These are phyloP conservation scores for Syngnathus rostellatus DNA, from an alignment of 2,797 vertebrate genomes.

Conservation along the genomic window DNA sequence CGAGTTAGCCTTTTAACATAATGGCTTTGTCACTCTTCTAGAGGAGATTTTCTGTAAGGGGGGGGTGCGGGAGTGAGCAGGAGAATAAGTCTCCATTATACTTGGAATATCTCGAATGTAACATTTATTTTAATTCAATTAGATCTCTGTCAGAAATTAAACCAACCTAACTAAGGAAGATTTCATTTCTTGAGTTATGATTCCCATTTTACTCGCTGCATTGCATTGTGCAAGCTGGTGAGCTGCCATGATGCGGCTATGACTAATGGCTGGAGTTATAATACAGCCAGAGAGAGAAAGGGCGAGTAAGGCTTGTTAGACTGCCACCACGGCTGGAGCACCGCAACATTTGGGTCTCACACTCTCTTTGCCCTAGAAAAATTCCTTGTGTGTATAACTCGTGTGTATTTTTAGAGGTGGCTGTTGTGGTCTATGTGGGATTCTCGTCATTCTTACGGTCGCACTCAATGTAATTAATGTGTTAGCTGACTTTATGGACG, in stretches of 20 bases:
- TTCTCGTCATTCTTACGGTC: not conserved
- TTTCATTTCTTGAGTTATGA: slow-evolving; percentile 2
- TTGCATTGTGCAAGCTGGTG: slow-evolving; percentile 46
- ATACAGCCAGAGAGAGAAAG: slow-evolving; percentile 23
- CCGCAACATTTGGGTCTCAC: slow-evolving; percentile 26
- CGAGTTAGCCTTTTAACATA: slow-evolving; percentile 55
- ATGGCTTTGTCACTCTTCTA: slow-evolving; percentile 46
- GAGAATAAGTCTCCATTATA: not conserved
- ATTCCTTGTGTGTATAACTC: not conserved
- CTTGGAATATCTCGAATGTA: not conserved
- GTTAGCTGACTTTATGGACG: not conserved
- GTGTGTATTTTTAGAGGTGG: slow-evolving; percentile 11
- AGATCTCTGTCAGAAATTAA: not conserved
- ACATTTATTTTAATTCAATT: not conserved
- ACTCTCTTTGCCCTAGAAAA: slow-evolving; percentile 18
- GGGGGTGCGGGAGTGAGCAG: slow-evolving; percentile 6
- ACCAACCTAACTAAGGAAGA: not conserved
- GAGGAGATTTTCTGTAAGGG: slow-evolving; percentile 17
- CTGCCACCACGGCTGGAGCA: slow-evolving; percentile 18
- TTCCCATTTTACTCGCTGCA: slow-evolving; percentile 15
- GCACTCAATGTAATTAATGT: not conserved
- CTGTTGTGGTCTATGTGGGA: not conserved
- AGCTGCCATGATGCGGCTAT: slow-evolving; percentile 47
- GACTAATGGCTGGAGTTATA: slow-evolving; percentile 44
- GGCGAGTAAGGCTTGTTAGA: slow-evolving; percentile 24